Conservation (phyloP, 1,140 invertebrate genomes). For the Zeugodacus cucurbitae region DNA sequence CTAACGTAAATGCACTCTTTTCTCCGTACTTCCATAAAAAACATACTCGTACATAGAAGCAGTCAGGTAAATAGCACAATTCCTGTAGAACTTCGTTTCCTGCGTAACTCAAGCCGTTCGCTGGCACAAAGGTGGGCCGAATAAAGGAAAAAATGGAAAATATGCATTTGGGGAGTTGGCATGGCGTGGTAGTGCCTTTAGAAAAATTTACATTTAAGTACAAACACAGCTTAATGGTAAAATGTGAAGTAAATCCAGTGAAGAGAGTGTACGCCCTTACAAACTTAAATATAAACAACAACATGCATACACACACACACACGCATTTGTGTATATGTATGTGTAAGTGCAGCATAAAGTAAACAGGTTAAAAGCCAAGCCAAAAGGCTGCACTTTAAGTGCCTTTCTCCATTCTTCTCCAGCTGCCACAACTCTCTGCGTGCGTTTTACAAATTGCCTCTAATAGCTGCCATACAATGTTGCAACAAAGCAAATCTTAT, state of each 20-base stretch:
- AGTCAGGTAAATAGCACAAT: background rate
- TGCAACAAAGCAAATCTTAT: background rate
- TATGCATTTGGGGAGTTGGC: background rate
- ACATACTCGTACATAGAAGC: no score
- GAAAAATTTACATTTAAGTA: background rate
- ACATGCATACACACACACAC: background rate
- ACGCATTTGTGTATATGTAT: background rate
- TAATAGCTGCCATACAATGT: conserved; percentile 22
- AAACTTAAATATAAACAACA: background rate
- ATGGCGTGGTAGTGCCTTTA: background rate
- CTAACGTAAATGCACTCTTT: background rate
- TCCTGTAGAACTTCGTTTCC: background rate
- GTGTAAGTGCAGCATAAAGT: background rate
- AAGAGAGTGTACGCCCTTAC: background rate
- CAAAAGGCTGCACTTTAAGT: background rate
- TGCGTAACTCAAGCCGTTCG: background rate
- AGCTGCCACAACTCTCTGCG: background rate
- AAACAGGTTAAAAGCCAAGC: background rate
- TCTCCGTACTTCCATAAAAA: background rate
- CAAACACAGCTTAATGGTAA: background rate
- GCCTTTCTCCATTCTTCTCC: background rate
- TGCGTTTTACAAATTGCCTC: background rate
- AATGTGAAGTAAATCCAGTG: background rate
- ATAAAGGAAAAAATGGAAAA: background rate
- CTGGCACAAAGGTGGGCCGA: background rate